Percentiles rank a stretch among this genome's conserved stretches.
phyloP scores from a whole-genome alignment of 2,113 vertebrate genomes.

The Zingel zingel region DNA sequence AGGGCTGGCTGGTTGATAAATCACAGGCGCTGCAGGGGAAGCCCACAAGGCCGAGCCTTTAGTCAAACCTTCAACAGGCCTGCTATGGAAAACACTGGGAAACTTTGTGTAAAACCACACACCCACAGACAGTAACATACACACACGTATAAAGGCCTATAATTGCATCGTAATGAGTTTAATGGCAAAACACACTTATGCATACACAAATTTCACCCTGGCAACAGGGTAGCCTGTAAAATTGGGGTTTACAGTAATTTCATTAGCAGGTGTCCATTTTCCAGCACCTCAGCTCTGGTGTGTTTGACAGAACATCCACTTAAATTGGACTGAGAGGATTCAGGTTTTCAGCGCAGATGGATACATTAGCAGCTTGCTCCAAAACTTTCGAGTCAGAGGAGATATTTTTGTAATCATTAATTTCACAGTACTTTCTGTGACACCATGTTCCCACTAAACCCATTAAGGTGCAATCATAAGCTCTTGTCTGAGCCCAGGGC shows the following conservation, averaged over 20 bases:
- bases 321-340: slow-evolving; percentile 50
- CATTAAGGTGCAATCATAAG: slow-evolving; percentile 55
- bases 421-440: slow-evolving; percentile 45
- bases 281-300: slow-evolving; percentile 39
- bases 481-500: slow-evolving; percentile 22
- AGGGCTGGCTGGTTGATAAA: slow-evolving; percentile 61
- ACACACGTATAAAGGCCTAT: not conserved
- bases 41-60: slow-evolving; percentile 34
- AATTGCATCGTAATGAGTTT: slow-evolving; percentile 34
- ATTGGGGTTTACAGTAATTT: slow-evolving; percentile 47
- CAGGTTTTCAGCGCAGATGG: slow-evolving; percentile 33
- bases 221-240: slow-evolving; percentile 4
- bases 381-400: slow-evolving; percentile 26
- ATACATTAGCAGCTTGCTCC: slow-evolving; percentile 47
- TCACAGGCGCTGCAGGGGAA: slow-evolving; percentile 52
- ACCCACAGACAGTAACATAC: not conserved
- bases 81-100: slow-evolving; percentile 55
- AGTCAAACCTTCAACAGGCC: slow-evolving; percentile 35
- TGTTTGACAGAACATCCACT: slow-evolving; percentile 63
- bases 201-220: slow-evolving; percentile 17
- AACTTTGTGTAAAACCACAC: slow-evolving; percentile 21
- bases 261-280: slow-evolving; percentile 70
- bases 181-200: slow-evolving; percentile 26
- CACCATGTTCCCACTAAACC: slow-evolving; percentile 65
- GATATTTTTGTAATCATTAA: slow-evolving; percentile 57